Percentiles rank a stretch among this genome's conserved stretches.
Conservation (phyloP, 2,888 invertebrate species). For the Clusia tigrina region DNA sequence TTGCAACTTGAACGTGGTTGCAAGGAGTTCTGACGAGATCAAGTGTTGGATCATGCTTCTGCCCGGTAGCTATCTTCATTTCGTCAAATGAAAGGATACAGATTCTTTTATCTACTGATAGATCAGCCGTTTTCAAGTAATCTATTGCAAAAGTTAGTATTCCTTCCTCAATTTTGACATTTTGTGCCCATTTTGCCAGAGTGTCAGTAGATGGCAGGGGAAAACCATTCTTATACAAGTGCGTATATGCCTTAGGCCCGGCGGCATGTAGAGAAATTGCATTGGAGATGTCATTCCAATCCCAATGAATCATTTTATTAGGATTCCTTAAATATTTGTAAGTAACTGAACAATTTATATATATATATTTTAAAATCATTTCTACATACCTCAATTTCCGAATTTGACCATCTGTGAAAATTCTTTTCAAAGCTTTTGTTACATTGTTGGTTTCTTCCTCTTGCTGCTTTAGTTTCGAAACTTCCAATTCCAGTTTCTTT, state of each 20-base stretch:
- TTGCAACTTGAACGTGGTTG: constrained; percentile 28
- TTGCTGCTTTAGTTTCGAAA: too few relatives aligned
- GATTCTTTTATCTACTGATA: constrained; percentile 18
- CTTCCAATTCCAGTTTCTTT: too few relatives aligned
- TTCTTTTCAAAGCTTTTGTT: too few relatives aligned
- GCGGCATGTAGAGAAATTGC: neutral
- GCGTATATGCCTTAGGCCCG: neutral
- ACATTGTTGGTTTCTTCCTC: too few relatives aligned
- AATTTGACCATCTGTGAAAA: too few relatives aligned
- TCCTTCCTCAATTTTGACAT: constrained; percentile 13
- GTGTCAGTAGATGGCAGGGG: constrained; percentile 13
- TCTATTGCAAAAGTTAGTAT: constrained; percentile 1
- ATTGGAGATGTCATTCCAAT: neutral
- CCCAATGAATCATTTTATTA: neutral
- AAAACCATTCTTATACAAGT: constrained; percentile 9
- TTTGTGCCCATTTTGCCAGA: constrained; percentile 17
- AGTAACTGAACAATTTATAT: too few relatives aligned
- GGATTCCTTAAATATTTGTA: too few relatives aligned
- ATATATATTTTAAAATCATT: too few relatives aligned
- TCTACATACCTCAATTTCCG: too few relatives aligned
- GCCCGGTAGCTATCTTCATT: constrained; percentile 26
- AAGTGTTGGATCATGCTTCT: constrained; percentile 18
- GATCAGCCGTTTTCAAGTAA: neutral
- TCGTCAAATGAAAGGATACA: constrained; percentile 34
- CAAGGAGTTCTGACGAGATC: constrained; percentile 10